Evolutionary conservation across 2,797 vertebrate species (phyloP).

Genomic region (Schizothorax lantsangensis): DNA sequence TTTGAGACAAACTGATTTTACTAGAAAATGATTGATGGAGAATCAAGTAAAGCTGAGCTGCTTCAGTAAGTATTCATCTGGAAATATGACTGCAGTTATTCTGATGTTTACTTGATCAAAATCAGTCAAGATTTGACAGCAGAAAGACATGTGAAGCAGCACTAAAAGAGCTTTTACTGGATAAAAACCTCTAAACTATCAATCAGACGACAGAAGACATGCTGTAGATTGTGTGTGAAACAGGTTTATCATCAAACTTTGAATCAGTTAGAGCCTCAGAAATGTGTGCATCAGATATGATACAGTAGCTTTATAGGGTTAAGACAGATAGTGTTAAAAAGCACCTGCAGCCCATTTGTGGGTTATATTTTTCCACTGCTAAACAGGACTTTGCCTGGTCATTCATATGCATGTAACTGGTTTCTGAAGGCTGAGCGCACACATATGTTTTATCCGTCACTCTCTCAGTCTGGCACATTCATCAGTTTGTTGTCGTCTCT

Average conservation of each 20-base stretch:
- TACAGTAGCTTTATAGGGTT: not conserved
- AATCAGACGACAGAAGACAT: not conserved
- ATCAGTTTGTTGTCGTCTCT: conserved; percentile 52
- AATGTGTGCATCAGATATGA: not conserved
- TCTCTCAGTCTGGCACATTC: conserved; percentile 26
- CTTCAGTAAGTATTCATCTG: too few relatives aligned
- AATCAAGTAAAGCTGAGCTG: too few relatives aligned
- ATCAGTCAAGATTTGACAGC: too few relatives aligned
- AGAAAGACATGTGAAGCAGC: too few relatives aligned
- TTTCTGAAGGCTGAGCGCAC: not conserved
- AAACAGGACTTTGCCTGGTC: not conserved
- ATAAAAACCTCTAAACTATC: too few relatives aligned
- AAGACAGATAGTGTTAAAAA: not conserved
- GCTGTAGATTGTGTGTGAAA: not conserved
- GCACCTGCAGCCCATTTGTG: not conserved
- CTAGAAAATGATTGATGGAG: too few relatives aligned
- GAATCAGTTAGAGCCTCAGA: not conserved
- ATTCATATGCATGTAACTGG: not conserved
- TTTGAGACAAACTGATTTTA: too few relatives aligned
- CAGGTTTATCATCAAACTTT: too few relatives aligned
- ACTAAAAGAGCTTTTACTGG: too few relatives aligned
- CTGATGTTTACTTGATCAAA: too few relatives aligned
- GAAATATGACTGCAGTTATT: too few relatives aligned
- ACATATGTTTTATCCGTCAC: not conserved
- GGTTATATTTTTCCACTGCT: not conserved